Base-by-base conservation (phyloP, 2,888 invertebrate genomes). In the Stratiomys singularior region DNA sequence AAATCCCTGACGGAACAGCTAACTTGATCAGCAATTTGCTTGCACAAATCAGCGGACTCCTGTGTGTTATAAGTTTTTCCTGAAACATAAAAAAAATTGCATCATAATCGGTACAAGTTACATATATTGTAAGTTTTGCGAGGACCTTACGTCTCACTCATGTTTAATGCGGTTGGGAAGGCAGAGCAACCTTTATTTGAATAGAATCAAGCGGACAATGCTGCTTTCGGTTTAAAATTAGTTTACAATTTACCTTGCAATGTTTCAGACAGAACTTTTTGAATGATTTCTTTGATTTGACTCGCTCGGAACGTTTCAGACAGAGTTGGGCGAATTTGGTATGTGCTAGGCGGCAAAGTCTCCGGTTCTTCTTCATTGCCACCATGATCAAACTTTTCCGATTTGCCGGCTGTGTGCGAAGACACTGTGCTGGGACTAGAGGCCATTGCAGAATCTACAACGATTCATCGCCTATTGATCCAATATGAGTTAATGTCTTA, bases 11-110 rank as follows among this genome's bases (percentile, higher is more conserved):
- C 83, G n/a, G 83, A 81, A 15, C 80, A 80, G 77, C 83, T 87
- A 1, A 87, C 83, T 47, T 83, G 82, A 78, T 87, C 86, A 0
- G 85, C 83, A 46, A 87, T 87, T 76, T 85, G 83, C 15, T 82
- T 82, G 0, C 84, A 84, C 86, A 86, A 86, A 18, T 79, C 82
- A 18, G 83, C 83, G 11, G 83, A 83, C n/a, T 85, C 85, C 11
- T 83, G 83, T 23, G 80, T 23, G 71, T 82, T 83, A 67, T 87
- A 87, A 5, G 79, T 82, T 81, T 86, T 86, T 30, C 86, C 87
- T 85, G 67, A 37, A 79, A 79, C 25, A 77, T 67, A 46, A 25
- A 44, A 15, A 21, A 18, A 25, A 23, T 60, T 23, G 23, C 25
- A 21, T 3, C 37, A 37, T 37, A 37, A 7, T 44, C 44, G 44